A percentile compares a stretch with the other conserved stretches of the same genome.
Evolutionary conservation across 2,888 invertebrate species (phyloP).

Genomic region (Dolichopus griseipennis): DNA sequence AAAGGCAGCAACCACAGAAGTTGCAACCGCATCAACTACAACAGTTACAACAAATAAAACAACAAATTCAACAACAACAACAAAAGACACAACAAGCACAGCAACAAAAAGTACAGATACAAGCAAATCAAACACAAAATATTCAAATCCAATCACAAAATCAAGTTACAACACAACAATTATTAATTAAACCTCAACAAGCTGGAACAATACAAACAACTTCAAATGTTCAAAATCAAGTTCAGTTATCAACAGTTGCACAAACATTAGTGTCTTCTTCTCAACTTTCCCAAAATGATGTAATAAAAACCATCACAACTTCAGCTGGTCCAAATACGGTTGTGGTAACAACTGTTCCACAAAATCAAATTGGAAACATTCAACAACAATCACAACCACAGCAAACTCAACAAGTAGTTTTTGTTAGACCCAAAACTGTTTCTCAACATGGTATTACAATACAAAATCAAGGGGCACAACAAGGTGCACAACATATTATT

Average conservation of each 20-base stretch:
- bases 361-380: conserved; percentile 21
- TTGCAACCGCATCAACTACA: conserved; percentile 22
- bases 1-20: conserved; percentile 34
- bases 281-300: not conserved
- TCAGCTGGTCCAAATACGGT: not conserved
- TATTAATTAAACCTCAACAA: conserved; percentile 23
- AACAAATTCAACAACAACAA: conserved; percentile 31
- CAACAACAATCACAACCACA: conserved; percentile 24
- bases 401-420: conserved; percentile 23
- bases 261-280: not conserved
- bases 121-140: conserved; percentile 13
- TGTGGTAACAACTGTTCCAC: not conserved
- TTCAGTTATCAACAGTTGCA: not conserved
- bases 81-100: conserved; percentile 48
- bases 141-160: conserved; percentile 18
- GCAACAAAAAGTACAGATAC: conserved; percentile 36
- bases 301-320: not conserved
- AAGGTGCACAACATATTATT: conserved; percentile 14
- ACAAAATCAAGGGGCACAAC: conserved; percentile 25
- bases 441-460: conserved; percentile 18
- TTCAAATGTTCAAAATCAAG: conserved; percentile 15
- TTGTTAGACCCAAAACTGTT: conserved; percentile 15
- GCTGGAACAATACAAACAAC: not conserved
- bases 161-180: conserved; percentile 26
- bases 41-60: conserved; percentile 35